These are phyloP conservation scores for Mimumesa dahlbomi DNA, from an alignment of 2,888 invertebrate genomes.

Conservation along the genomic window DNA sequence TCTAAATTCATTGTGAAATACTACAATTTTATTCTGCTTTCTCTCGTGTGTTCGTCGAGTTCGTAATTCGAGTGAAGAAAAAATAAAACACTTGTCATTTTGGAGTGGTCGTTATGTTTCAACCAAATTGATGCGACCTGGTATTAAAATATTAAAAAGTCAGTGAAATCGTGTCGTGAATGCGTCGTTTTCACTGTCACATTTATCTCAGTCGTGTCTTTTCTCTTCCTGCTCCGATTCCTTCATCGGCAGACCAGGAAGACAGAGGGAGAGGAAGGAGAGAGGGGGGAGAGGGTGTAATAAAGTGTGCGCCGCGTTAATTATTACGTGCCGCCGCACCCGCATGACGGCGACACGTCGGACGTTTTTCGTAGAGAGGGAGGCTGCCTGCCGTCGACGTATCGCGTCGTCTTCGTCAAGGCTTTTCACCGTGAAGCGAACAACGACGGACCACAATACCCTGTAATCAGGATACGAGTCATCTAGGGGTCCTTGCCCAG, in stretches of 20 bases:
- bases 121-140: too few relatives aligned
- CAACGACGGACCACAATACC: slow-evolving; percentile 50
- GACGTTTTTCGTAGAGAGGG: neutral
- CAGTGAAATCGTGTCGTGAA: too few relatives aligned
- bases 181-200: too few relatives aligned
- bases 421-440: slow-evolving; percentile 22
- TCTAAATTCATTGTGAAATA: too few relatives aligned
- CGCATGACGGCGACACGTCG: slow-evolving; percentile 51
- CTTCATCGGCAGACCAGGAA: slow-evolving; percentile 23
- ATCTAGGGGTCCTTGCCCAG: slow-evolving; percentile 40
- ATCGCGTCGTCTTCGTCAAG: slow-evolving; percentile 21
- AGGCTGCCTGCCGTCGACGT: neutral
- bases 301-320: slow-evolving; percentile 56
- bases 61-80: neutral
- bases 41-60: too few relatives aligned
- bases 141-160: too few relatives aligned
- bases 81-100: too few relatives aligned
- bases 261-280: too few relatives aligned
- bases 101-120: too few relatives aligned
- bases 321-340: slow-evolving; percentile 50
- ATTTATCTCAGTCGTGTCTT: slow-evolving; percentile 3
- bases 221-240: slow-evolving; percentile 43
- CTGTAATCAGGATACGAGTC: slow-evolving; percentile 64
- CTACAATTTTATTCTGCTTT: neutral
- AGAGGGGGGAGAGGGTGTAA: slow-evolving; percentile 29